These are phyloP conservation scores for Macrostomum lignano DNA, from an alignment of 1,140 invertebrate species.

Conservation along the genomic window DNA sequence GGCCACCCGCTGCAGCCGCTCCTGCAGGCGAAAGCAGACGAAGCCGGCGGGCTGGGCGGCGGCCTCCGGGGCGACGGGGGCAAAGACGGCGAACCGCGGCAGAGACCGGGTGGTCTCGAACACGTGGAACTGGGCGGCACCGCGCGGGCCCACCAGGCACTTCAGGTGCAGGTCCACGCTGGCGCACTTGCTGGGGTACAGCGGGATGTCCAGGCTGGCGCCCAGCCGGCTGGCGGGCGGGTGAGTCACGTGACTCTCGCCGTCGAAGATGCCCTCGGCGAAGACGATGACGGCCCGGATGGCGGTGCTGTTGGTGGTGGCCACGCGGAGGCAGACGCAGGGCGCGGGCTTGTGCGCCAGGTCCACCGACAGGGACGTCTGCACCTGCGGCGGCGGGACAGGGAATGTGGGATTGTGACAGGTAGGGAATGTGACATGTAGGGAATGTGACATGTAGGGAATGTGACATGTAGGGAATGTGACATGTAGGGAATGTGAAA, in stretches of 20 bases:
- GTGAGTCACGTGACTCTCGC: slow-evolving; percentile 42
- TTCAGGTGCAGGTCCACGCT: slow-evolving; percentile 65
- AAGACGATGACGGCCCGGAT: slow-evolving; percentile 52
- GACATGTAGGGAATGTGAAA: too few relatives aligned
- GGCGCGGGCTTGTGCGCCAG: too few relatives aligned
- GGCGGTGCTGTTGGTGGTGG: too few relatives aligned
- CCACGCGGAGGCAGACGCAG: too few relatives aligned
- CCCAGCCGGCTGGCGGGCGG: slow-evolving; percentile 12
- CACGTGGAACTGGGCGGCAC: slow-evolving; percentile 43
- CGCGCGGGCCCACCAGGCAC: slow-evolving; percentile 41
- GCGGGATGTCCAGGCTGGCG: slow-evolving; percentile 30
- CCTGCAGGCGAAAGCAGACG: slow-evolving; percentile 39
- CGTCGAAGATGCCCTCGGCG: slow-evolving; percentile 68
- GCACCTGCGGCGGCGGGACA: too few relatives aligned
- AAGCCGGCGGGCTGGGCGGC: slow-evolving; percentile 30
- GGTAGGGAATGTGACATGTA: too few relatives aligned
- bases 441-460: too few relatives aligned
- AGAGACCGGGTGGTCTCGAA: slow-evolving; percentile 60
- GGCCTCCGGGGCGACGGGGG: slow-evolving; percentile 12
- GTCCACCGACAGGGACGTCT: too few relatives aligned
- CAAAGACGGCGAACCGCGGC: slow-evolving; percentile 63
- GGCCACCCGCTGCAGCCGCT: slow-evolving; percentile 36
- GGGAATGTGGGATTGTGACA: too few relatives aligned
- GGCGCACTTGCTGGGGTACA: slow-evolving; percentile 47
- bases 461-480: too few relatives aligned